Base-by-base conservation (phyloP, 2,113 vertebrate genomes). In the Semnornis frantzii region DNA sequence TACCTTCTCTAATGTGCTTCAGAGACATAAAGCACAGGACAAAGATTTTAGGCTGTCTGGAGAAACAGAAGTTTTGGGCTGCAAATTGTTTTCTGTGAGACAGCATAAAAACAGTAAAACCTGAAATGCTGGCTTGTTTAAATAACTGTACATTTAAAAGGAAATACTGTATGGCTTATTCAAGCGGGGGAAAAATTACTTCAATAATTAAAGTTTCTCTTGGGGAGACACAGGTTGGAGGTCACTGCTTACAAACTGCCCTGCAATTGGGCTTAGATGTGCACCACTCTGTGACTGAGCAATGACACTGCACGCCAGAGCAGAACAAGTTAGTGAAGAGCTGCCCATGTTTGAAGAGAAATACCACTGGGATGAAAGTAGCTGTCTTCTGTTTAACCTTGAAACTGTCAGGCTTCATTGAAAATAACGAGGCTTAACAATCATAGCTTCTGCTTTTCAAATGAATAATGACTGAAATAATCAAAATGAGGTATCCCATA, bases 361-460 rank as follows among this genome's bases (percentile, higher is more conserved):
- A 96, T 86, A 93, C 91, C 88, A 92, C 87, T 68, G 92, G 91
- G 97, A 96, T 97, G 96, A 97, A 97, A 97, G 96, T 96, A 96
- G 92, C 94, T 97, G 96, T 96, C 97, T 97, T 96, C 96, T 96
- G 95, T 92, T 97, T 96, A 94, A 96, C 94, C 92, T 94, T 96
- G 96, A 92, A 96, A 95, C 93, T 94, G 96, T 96, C 96, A 97
- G 90, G 97, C 96, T 94, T 96, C 96, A 96, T 95, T 97, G 96
- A 95, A 96, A 97, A 96, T 97, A 97, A 97, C 52, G 94, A 96
- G 97, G 94, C 96, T 96, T 96, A 96, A 90, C 96, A 94, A 97
- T 94, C 92, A 87, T 92, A 95, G 90, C 78, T 96, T 75, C 92
- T 96, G 84, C 90, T 93, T 90, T 95, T 94, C 86, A 91, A 94